phyloP scores from a whole-genome alignment of 2,797 vertebrate species.

The Nasua narica region DNA sequence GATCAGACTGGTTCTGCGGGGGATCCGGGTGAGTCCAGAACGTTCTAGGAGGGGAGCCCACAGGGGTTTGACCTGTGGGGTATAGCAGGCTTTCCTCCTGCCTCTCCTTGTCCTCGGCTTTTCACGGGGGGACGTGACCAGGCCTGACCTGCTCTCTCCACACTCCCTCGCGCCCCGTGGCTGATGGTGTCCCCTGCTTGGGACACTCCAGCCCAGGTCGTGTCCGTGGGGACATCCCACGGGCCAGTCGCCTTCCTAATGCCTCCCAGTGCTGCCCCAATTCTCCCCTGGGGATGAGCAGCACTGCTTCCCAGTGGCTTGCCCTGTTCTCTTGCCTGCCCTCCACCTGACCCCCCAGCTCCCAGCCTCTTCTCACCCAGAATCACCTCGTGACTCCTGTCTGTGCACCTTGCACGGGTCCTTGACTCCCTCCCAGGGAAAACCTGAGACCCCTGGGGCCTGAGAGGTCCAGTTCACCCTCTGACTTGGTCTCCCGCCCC shows the following conservation, averaged over 20 bases:
- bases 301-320: not conserved
- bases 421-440: not conserved
- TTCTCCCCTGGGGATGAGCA: not conserved
- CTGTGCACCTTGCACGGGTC: not conserved
- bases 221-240: fast-evolving
- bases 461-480: not conserved
- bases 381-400: not conserved
- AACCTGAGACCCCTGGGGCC: not conserved
- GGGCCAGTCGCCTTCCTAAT: fast-evolving
- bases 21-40: not conserved
- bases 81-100: not conserved
- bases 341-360: not conserved
- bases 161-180: fast-evolving
- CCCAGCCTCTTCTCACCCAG: not conserved
- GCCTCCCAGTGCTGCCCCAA: not conserved
- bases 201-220: not conserved
- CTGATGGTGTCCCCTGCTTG: not conserved
- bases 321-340: not conserved
- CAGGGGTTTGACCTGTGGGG: not conserved
- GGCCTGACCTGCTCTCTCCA: not conserved
- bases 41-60: not conserved
- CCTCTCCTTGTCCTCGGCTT: not conserved
- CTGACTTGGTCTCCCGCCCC: not conserved
- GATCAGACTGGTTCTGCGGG: not conserved
- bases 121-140: not conserved